These are phyloP conservation scores for Prunella himalayana DNA, from an alignment of 2,113 vertebrate species.

Conservation along the genomic window DNA sequence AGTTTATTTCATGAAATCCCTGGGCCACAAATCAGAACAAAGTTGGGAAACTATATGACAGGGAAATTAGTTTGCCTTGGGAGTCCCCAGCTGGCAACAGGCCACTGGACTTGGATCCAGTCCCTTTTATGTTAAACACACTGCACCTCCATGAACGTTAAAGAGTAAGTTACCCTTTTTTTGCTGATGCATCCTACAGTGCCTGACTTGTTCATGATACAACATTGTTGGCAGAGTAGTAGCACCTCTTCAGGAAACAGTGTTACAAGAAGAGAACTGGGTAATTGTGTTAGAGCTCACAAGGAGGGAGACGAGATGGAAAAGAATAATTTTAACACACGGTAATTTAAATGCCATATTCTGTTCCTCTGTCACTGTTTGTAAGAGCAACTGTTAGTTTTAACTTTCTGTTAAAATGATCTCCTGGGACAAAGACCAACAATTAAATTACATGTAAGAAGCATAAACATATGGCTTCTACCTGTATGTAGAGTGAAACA, in stretches of 20 bases:
- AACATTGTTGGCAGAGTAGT: not conserved
- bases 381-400: not conserved
- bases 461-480: not conserved
- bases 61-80: not conserved
- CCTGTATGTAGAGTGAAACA: not conserved
- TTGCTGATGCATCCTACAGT: not conserved
- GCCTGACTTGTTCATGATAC: not conserved
- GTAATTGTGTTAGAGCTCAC: not conserved
- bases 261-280: not conserved
- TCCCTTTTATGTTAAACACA: not conserved
- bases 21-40: not conserved
- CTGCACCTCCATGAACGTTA: not conserved
- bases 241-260: not conserved
- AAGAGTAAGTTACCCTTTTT: not conserved
- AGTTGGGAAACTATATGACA: not conserved
- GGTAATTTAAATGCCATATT: not conserved
- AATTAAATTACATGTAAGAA: not conserved
- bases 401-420: not conserved
- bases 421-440: not conserved
- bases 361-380: not conserved
- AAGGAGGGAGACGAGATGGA: not conserved
- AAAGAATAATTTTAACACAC: not conserved
- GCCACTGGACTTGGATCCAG: not conserved
- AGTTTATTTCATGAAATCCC: not conserved
- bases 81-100: not conserved